Conservation (phyloP, 1,140 invertebrate species). For the Maconellicoccus hirsutus region DNA sequence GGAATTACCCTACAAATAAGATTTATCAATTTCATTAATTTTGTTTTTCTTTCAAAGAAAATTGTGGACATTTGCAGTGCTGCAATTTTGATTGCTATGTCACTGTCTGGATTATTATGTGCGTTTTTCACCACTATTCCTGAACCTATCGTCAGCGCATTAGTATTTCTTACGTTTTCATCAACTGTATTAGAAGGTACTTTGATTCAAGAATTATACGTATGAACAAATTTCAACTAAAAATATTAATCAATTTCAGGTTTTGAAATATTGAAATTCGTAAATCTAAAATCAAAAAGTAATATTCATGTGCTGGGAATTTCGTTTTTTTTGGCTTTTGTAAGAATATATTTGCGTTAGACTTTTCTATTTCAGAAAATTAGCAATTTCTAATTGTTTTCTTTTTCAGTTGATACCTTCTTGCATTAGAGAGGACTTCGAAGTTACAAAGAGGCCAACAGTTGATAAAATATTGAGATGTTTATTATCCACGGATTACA, state of each 20-base stretch:
- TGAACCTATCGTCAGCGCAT: background rate
- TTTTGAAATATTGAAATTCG: background rate
- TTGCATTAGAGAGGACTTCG: background rate
- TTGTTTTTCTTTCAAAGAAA: background rate
- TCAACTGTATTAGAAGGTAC: background rate
- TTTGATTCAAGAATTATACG: too few species aligned
- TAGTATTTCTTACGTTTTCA: background rate
- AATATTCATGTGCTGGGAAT: background rate
- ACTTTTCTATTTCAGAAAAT: too few species aligned
- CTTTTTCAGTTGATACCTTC: background rate
- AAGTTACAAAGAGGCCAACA: background rate
- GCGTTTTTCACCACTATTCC: background rate
- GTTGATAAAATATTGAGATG: background rate
- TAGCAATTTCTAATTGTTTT: background rate
- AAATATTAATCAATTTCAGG: too few species aligned
- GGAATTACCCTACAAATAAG: too few species aligned
- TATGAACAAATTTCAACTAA: too few species aligned
- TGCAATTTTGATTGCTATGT: background rate
- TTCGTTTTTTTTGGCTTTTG: background rate
- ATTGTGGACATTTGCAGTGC: background rate
- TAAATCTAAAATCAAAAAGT: background rate
- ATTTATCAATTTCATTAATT: too few species aligned
- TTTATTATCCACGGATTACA: background rate
- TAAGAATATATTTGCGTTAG: too few species aligned
- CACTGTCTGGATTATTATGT: background rate